Conservation (phyloP, 2,113 vertebrate genomes). For the Onychostoma macrolepis region DNA sequence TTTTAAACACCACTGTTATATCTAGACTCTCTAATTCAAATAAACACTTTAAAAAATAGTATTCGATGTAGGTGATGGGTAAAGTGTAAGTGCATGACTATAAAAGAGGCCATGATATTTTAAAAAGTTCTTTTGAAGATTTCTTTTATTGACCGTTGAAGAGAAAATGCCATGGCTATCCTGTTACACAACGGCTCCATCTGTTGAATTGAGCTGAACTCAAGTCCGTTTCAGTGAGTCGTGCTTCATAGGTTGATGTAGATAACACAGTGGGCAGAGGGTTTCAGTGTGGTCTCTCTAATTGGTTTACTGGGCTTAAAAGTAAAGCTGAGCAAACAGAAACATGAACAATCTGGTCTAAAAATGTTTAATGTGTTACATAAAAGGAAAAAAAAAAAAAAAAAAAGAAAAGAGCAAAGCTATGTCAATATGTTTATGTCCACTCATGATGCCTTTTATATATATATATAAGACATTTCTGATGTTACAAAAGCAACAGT, state of each 20-base stretch:
- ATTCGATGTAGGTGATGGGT: background rate
- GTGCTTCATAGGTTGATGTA: slow-evolving; percentile 2
- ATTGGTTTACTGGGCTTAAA: slow-evolving; percentile 13
- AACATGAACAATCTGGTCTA: background rate
- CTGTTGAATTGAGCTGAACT: slow-evolving; percentile 32
- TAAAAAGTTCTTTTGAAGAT: slow-evolving; percentile 8
- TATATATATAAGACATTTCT: background rate
- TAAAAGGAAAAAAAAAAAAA: background rate
- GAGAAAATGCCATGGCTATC: slow-evolving; percentile 6
- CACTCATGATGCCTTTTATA: background rate
- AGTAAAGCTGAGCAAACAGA: background rate
- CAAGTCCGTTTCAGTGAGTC: background rate
- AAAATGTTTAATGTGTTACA: background rate
- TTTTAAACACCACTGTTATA: slow-evolving; percentile 4
- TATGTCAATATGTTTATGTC: background rate
- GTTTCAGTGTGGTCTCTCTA: background rate
- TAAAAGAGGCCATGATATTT: background rate
- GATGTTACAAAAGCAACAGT: background rate
- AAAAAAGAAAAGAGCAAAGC: background rate
- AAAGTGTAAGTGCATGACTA: background rate
- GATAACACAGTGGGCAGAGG: background rate
- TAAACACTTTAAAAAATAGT: background rate
- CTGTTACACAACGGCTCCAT: slow-evolving; percentile 36
- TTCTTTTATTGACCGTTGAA: background rate
- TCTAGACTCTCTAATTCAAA: background rate